Evolutionary conservation across 2,888 invertebrate genomes (phyloP), one percentile per base, ranked within the genome.

Genomic region (Rutpela maculata): DNA sequence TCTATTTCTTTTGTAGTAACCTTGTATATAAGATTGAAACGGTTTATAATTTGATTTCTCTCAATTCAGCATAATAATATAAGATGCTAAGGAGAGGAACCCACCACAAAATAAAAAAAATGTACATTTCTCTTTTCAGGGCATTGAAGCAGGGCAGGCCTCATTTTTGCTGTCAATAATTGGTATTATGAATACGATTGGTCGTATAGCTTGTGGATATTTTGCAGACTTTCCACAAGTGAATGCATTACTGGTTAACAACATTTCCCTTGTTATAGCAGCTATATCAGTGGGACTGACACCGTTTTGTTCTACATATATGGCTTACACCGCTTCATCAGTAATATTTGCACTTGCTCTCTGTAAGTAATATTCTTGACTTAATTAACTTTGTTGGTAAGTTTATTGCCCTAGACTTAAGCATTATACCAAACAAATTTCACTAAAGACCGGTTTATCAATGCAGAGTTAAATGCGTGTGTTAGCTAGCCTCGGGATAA

Each of bases 151-250:
- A 18, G 92, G 92, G 19, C 92, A 93, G 82, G 97, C 97, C 0
- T 94, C 95, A 1, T 94, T 94, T 89, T 90, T 96, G 74, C 88
- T 96, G 19, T 96, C 96, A 0, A 94, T 96, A 78, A 97, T 97
- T 86, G 97, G 97, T 78, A 98, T 98, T 80, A 98, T 98, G 31
- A 99, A 99, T 90, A 99, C 98, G 0, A 89, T 98, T 80, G 98
- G 98, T 19, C 95, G 98, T 91, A 94, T 98, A 67, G 91, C 94
- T 67, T 96, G 96, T 87, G 98, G 98, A 31, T 96, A 95, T 91
- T 93, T 98, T 50, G 97, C 98, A 0, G 96, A 97, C 91, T 96
- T 98, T 88, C 96, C 96, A 0, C 94, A 94, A 91, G 97, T 99
- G 84, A 96, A 98, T 90, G 96, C 98, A 0, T 91, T 99, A 19